Evolutionary conservation across 2,797 vertebrate species (phyloP), one percentile per base, ranked within the genome.

Genomic region (Numenius phaeopus): DNA sequence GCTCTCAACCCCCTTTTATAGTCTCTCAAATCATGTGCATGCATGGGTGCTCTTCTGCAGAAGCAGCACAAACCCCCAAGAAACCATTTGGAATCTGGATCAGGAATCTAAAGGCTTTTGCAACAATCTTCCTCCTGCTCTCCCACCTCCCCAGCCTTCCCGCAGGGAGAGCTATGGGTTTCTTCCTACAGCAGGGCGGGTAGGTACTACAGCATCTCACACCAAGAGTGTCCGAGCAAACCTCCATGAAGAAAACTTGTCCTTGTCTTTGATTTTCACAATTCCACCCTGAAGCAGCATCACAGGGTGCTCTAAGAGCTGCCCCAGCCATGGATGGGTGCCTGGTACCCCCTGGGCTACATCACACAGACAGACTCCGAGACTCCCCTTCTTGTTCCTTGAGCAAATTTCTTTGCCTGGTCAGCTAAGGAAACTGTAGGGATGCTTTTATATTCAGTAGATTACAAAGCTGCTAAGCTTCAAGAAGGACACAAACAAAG

Each of bases 91-190:
- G 40, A 61, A 90, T 32, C 4, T 11, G 18, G 13, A 46, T 59
- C 18, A 19, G 57, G 50, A 47, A 22, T 22, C 23, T 37, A 30
- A 59, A 52, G 39, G 46, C 11, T 55, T 26, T 16, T 39, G 52
- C 20, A 30, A 4, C 10, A 8, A 10, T 5, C 19, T 70, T 37
- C 14, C 10, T 44, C 23, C 52, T 46, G 21, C 15, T 14, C 37
- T 58, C 32, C 50, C 20, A 11, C 13, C 32, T 71, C 52, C 77
- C 32, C 11, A 7, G 7, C 32, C 55, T 46, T 39, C 29, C 49
- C 1, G 0, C 0, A 62, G 46, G 62, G 30, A 73, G 5, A n/a
- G 20, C 34, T 23, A 2, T 0, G 0, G 14, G 18, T 18, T 30
- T 59, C 57, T 26, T 44, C 58, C 76, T 22, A 0, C 57, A 59